phyloP scores from a whole-genome alignment of 2,888 invertebrate genomes.

The Drosophila paramelanica region DNA sequence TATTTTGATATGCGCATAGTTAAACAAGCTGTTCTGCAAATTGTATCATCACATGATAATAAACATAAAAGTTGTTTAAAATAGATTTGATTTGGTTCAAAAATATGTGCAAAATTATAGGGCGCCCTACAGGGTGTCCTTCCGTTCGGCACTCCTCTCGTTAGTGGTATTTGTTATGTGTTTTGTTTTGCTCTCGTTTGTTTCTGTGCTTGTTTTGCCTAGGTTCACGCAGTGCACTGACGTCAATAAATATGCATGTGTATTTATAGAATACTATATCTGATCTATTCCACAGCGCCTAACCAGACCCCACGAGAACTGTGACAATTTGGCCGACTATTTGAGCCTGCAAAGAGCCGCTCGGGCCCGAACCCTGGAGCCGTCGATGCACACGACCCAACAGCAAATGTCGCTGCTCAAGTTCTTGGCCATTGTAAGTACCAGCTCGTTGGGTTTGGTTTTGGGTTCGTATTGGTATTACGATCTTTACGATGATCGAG shows the following conservation, averaged over 20 bases:
- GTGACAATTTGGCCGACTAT: conserved; percentile 82
- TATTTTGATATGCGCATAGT: too few relatives aligned
- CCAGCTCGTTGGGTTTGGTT: conserved; percentile 20
- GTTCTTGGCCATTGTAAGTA: conserved; percentile 92
- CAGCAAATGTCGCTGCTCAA: conserved; percentile 87
- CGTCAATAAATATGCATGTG: conserved; percentile 22
- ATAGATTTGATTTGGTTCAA: too few relatives aligned
- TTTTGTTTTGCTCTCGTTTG: conserved; percentile 21
- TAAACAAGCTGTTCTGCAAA: too few relatives aligned
- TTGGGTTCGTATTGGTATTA: neutral
- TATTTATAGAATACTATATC: conserved; percentile 6
- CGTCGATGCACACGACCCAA: conserved; percentile 51
- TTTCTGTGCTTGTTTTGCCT: conserved; percentile 1
- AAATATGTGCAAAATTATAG: too few relatives aligned
- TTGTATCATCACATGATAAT: too few relatives aligned
- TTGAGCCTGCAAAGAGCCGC: conserved; percentile 62
- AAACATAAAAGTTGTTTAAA: too few relatives aligned
- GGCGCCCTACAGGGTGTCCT: neutral
- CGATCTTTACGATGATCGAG: conserved; percentile 32
- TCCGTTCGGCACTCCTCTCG: neutral
- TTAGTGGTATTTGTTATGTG: neutral
- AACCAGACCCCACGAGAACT: conserved; percentile 68
- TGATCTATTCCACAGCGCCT: conserved; percentile 76
- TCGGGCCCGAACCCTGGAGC: conserved; percentile 45
- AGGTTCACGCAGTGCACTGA: conserved; percentile 37